These are phyloP conservation scores for Menidia beryllina DNA, from an alignment of 2,113 vertebrate genomes.

Conservation along the genomic window DNA sequence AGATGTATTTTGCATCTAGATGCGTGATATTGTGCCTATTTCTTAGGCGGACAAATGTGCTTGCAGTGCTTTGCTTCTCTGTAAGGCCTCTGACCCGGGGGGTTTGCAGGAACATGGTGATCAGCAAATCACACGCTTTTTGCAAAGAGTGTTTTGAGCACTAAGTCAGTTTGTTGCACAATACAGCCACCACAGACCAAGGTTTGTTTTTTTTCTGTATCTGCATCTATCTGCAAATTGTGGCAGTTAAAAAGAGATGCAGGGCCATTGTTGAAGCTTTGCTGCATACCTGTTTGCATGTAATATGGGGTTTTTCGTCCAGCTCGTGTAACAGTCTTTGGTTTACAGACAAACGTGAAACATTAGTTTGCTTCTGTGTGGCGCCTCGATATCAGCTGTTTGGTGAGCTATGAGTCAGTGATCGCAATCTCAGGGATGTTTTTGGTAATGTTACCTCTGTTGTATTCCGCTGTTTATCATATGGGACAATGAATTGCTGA, in stretches of 20 bases:
- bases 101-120: conserved; percentile 50
- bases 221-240: background rate
- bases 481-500: conserved; percentile 62
- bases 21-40: background rate
- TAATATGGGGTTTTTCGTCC: background rate
- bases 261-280: background rate
- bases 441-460: conserved; percentile 33
- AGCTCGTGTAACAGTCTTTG: background rate
- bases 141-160: conserved; percentile 24
- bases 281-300: background rate
- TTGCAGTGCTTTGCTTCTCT: conserved; percentile 26
- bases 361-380: conserved; percentile 6
- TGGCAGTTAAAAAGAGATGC: background rate
- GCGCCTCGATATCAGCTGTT: conserved; percentile 20
- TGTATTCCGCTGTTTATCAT: conserved; percentile 60
- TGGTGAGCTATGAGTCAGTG: conserved; percentile 9
- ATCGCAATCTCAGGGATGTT: conserved; percentile 42
- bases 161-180: conserved; percentile 18
- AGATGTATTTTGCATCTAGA: background rate
- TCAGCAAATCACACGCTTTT: conserved; percentile 43
- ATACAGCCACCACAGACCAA: conserved; percentile 22
- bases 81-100: conserved; percentile 8
- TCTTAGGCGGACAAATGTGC: background rate
- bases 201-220: conserved; percentile 13
- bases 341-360: conserved; percentile 13